Percentiles rank a stretch among this genome's conserved stretches.
phyloP scores from a whole-genome alignment of 1,140 invertebrate genomes.

The Pogonus chalceus region DNA sequence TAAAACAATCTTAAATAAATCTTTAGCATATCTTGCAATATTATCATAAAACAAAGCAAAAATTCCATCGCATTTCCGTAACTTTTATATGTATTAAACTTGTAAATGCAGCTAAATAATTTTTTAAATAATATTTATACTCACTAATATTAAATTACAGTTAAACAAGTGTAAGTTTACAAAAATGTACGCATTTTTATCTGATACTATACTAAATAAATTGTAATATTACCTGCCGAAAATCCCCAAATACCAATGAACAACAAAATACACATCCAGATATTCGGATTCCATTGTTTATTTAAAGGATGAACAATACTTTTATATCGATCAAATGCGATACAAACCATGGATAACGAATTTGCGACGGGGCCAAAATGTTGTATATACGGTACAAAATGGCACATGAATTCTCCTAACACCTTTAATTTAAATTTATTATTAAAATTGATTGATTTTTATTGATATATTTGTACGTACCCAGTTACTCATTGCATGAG shows the following conservation, averaged over 20 bases:
- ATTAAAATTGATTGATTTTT: background rate
- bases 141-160: too few species aligned
- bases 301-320: slow-evolving; percentile 33
- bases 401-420: slow-evolving; percentile 37
- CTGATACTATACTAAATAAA: too few species aligned
- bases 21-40: too few species aligned
- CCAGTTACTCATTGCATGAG: slow-evolving; percentile 24
- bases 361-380: slow-evolving; percentile 38
- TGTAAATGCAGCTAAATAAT: too few species aligned
- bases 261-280: slow-evolving; percentile 21
- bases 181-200: slow-evolving; percentile 21
- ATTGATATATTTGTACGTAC: slow-evolving; percentile 17
- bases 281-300: slow-evolving; percentile 34
- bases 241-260: slow-evolving; percentile 31
- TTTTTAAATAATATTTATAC: too few species aligned
- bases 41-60: too few species aligned
- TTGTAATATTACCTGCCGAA: slow-evolving; percentile 30
- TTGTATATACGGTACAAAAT: slow-evolving; percentile 39
- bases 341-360: slow-evolving; percentile 40
- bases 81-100: too few species aligned
- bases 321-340: slow-evolving; percentile 43
- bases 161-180: background rate
- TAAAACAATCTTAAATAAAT: too few species aligned
- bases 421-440: slow-evolving; percentile 23
- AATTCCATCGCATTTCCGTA: too few species aligned